Percentiles rank a stretch among this genome's conserved stretches.
Conservation (phyloP, 2,888 invertebrate species). For the Drosophila helvetica region DNA sequence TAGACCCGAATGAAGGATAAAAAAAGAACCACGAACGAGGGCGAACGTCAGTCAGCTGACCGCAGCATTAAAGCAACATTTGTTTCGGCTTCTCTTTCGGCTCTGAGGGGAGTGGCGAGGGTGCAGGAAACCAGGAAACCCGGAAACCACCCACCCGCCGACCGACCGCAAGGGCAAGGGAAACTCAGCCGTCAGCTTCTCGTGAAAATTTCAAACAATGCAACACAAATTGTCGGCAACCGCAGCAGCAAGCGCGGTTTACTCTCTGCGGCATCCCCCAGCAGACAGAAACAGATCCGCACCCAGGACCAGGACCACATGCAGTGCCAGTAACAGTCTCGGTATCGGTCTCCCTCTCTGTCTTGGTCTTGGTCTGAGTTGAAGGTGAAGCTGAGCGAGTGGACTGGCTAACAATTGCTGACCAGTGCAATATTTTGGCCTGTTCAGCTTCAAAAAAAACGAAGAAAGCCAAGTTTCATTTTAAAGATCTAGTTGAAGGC, state of each 20-base stretch:
- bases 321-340: not conserved
- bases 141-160: not conserved
- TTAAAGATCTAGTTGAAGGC: not conserved
- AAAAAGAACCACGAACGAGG: constrained; percentile 37
- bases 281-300: not conserved
- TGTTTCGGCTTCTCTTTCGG: constrained; percentile 58
- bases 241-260: constrained; percentile 69
- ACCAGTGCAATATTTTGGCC: constrained; percentile 74
- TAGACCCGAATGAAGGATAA: constrained; percentile 53
- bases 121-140: not conserved
- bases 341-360: not conserved
- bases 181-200: constrained; percentile 20
- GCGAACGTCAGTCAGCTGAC: constrained; percentile 43
- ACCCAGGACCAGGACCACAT: not conserved
- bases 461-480: not conserved
- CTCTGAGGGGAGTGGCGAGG: not conserved
- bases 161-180: constrained; percentile 17
- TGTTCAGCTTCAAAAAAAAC: constrained; percentile 63
- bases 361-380: not conserved
- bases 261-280: not conserved
- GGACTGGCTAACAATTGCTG: constrained; percentile 63
- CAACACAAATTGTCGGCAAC: constrained; percentile 73
- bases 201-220: constrained; percentile 64
- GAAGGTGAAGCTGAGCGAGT: constrained; percentile 11
- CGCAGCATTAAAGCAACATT: constrained; percentile 77